Evolutionary conservation across 2,888 invertebrate genomes (phyloP).

Genomic region (Synergus itoensis): DNA sequence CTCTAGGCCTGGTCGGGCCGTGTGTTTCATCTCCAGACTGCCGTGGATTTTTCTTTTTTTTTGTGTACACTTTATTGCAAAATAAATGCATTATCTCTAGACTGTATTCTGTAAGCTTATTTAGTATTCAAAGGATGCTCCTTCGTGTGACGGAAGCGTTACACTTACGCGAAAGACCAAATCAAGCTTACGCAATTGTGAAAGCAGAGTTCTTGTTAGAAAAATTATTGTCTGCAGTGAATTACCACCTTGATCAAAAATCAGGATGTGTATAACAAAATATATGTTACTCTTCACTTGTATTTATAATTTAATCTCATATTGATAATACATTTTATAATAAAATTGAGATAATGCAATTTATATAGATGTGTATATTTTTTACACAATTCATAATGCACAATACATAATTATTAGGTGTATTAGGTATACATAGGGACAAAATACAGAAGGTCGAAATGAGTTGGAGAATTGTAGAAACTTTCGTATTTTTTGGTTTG

Average conservation of each 20-base stretch:
- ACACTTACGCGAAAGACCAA: slow-evolving; percentile 47
- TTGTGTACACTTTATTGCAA: not conserved
- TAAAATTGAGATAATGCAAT: too few relatives aligned
- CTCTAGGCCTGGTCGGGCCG: too few relatives aligned
- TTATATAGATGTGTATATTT: too few relatives aligned
- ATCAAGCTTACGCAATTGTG: slow-evolving; percentile 49
- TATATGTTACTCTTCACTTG: not conserved
- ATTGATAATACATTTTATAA: not conserved
- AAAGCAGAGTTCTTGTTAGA: slow-evolving; percentile 48
- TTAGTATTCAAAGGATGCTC: slow-evolving; percentile 52
- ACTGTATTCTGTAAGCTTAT: slow-evolving; percentile 24
- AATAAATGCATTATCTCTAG: slow-evolving; percentile 18
- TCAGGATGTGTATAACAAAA: not conserved
- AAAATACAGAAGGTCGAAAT: too few relatives aligned
- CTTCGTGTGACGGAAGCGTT: slow-evolving; percentile 53
- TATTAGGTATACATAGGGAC: too few relatives aligned
- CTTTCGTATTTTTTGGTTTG: not conserved
- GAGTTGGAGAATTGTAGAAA: too few relatives aligned
- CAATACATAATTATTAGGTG: too few relatives aligned
- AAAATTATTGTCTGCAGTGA: slow-evolving; percentile 39
- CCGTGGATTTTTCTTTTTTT: too few relatives aligned
- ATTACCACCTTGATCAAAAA: not conserved
- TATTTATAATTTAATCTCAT: not conserved
- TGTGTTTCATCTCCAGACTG: too few relatives aligned
- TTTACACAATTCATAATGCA: too few relatives aligned